Evolutionary conservation across 2,888 invertebrate genomes (phyloP).

Genomic region (Notodonta dromedarius): DNA sequence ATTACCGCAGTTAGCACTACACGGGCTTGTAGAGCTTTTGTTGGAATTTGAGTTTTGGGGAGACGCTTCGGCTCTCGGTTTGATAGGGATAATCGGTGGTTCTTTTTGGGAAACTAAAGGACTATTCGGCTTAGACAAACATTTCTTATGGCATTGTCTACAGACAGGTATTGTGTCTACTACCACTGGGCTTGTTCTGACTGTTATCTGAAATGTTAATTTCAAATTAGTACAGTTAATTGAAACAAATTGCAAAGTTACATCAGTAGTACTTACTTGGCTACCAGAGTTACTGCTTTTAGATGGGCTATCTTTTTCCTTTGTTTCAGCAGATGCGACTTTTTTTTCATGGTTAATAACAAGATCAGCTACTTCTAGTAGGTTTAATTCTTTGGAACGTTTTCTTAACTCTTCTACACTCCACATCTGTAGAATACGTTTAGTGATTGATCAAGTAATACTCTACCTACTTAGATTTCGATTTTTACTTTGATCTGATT

Average conservation of each 20-base stretch:
- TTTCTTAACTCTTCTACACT: slow-evolving; percentile 89
- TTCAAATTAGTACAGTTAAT: not conserved
- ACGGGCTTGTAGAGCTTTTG: slow-evolving; percentile 69
- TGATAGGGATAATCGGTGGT: slow-evolving; percentile 57
- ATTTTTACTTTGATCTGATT: no score
- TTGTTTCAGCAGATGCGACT: slow-evolving; percentile 67
- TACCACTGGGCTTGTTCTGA: slow-evolving; percentile 89
- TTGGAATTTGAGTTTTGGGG: slow-evolving; percentile 72
- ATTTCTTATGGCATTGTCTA: slow-evolving; percentile 91
- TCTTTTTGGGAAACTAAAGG: slow-evolving; percentile 78
- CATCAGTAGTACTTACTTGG: slow-evolving; percentile 82
- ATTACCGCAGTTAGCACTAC: slow-evolving; percentile 73
- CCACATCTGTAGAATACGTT: slow-evolving; percentile 83
- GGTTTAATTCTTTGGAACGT: slow-evolving; percentile 87
- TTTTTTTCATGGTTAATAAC: slow-evolving; percentile 63
- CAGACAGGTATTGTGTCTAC: slow-evolving; percentile 90
- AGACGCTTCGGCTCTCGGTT: slow-evolving; percentile 67
- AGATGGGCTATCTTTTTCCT: slow-evolving; percentile 87
- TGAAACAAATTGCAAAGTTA: not conserved
- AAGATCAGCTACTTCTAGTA: slow-evolving; percentile 79
- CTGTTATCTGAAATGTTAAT: slow-evolving; percentile 86
- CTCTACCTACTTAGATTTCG: not conserved
- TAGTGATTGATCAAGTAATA: not conserved
- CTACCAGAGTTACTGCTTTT: slow-evolving; percentile 91
- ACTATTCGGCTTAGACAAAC: slow-evolving; percentile 85